phyloP scores from a whole-genome alignment of 2,888 invertebrate species.

The Fragum fragum region DNA sequence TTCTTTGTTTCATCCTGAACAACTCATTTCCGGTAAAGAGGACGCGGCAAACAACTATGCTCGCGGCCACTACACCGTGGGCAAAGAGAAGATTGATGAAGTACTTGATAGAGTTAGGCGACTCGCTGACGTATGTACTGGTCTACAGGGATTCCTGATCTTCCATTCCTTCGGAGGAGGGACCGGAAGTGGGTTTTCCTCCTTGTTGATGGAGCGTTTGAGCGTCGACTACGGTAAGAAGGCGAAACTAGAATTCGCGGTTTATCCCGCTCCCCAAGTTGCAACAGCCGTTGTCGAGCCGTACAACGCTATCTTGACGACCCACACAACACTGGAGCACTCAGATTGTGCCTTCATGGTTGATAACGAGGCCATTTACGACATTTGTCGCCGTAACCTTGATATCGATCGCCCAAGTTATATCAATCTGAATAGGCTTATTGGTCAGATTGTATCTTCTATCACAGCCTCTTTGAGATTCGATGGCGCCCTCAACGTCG shows the following conservation, averaged over 20 bases:
- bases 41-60: not conserved
- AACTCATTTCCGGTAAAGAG: not conserved
- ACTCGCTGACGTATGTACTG: not conserved
- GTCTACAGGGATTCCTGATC: not conserved
- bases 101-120: not conserved
- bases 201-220: conserved; percentile 3
- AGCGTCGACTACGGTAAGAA: conserved; percentile 2
- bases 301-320: not conserved
- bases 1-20: not conserved
- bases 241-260: not conserved
- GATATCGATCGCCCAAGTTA: not conserved
- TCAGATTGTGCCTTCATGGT: not conserved
- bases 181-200: conserved; percentile 1
- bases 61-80: not conserved
- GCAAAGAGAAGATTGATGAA: not conserved
- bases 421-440: conserved; percentile 1
- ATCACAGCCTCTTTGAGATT: not conserved
- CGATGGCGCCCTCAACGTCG: not conserved
- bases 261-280: not conserved
- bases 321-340: not conserved
- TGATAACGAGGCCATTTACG: not conserved
- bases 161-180: not conserved
- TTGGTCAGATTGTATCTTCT: not conserved
- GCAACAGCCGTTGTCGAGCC: not conserved
- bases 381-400: not conserved